Evolutionary conservation across 2,888 invertebrate species (phyloP).

Genomic region (Furcula furcula): DNA sequence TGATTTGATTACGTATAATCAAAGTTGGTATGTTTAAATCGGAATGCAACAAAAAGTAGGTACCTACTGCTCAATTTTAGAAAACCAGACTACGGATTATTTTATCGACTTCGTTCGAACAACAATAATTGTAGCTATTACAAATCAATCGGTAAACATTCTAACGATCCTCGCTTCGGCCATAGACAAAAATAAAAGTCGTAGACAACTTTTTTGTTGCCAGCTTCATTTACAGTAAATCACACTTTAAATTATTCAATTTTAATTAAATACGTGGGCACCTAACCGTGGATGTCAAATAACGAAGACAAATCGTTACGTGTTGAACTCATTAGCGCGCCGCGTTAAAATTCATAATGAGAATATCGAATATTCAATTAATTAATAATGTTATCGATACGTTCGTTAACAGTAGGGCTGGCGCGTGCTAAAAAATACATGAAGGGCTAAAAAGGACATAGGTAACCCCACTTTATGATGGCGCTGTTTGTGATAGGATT

Average conservation of each 20-base stretch:
- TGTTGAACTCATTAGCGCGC: constrained; percentile 56
- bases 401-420: constrained; percentile 28
- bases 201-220: constrained; percentile 20
- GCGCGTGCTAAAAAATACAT: too few species aligned
- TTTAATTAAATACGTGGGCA: constrained; percentile 53
- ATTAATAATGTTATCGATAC: constrained; percentile 64
- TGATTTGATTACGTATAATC: too few species aligned
- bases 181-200: constrained; percentile 8
- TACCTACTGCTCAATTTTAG: too few species aligned
- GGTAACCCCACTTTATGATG: too few species aligned
- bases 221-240: constrained; percentile 56
- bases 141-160: constrained; percentile 11
- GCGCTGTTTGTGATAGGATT: too few species aligned
- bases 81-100: too few species aligned
- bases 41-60: too few species aligned
- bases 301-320: constrained; percentile 69
- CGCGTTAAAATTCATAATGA: constrained; percentile 75
- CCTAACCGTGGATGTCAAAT: constrained; percentile 50
- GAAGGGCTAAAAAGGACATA: too few species aligned
- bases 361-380: constrained; percentile 66
- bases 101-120: too few species aligned
- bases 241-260: constrained; percentile 51
- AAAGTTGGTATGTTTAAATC: too few species aligned
- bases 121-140: too few species aligned
- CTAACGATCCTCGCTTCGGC: constrained; percentile 8